Conservation (phyloP, 2,113 vertebrate genomes). For the Mus musculus region DNA sequence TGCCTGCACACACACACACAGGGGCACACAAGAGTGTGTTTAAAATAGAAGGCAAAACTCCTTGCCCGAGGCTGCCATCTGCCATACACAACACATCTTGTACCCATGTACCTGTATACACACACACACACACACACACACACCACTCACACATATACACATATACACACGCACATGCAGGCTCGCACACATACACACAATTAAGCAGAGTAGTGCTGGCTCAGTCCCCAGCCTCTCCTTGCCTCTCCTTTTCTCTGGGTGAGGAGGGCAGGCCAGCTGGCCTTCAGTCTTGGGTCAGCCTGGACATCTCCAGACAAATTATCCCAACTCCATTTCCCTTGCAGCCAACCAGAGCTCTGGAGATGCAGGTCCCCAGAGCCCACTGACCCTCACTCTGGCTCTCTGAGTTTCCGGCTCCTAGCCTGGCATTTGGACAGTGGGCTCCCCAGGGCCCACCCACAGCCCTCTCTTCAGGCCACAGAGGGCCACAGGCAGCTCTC, state of each 20-base stretch:
- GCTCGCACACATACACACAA: background rate
- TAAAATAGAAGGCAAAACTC: background rate
- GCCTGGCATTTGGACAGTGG: background rate
- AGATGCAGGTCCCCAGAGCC: background rate
- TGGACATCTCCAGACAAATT: background rate
- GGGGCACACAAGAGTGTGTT: background rate
- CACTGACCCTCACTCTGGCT: background rate
- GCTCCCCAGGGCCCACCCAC: conserved; percentile 28
- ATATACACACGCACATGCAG: background rate
- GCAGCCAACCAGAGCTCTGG: background rate
- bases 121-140: background rate
- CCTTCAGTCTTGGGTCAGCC: background rate
- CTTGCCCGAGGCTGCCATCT: background rate
- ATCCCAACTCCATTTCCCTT: background rate
- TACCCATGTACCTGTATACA: no score
- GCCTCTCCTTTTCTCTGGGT: background rate
- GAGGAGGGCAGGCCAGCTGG: background rate
- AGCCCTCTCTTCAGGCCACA: background rate
- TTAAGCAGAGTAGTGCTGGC: background rate
- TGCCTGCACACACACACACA: background rate
- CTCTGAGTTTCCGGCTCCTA: background rate
- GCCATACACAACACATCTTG: background rate
- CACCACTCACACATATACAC: no score
- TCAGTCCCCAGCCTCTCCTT: background rate
- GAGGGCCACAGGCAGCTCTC: background rate